Conservation (phyloP, 2,113 vertebrate species). For the Limnothrissa miodon region DNA sequence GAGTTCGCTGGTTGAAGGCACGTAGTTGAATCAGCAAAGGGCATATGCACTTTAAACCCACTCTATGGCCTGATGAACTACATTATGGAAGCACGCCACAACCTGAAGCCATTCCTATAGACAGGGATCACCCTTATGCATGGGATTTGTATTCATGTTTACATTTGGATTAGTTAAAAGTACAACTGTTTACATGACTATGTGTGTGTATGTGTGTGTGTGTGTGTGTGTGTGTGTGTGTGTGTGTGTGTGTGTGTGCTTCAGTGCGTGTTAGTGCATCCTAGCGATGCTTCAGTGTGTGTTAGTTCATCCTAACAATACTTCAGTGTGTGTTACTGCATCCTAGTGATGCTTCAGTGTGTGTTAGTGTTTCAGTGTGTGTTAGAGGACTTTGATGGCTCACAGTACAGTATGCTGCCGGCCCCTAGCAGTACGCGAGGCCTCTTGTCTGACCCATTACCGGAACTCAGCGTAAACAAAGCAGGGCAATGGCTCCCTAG, state of each 20-base stretch:
- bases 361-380: too few species aligned
- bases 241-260: slow-evolving; percentile 19
- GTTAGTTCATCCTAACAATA: too few species aligned
- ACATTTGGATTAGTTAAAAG: neutral
- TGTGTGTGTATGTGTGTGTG: slow-evolving; percentile 33
- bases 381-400: neutral
- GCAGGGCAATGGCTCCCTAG: neutral
- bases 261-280: neutral
- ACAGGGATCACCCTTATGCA: neutral
- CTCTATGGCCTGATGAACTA: neutral
- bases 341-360: neutral
- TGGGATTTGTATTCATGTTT: neutral
- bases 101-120: neutral
- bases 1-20: neutral
- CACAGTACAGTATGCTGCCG: too few species aligned
- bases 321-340: too few species aligned
- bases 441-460: neutral
- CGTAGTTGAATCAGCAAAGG: neutral
- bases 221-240: slow-evolving; percentile 21
- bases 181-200: slow-evolving; percentile 11
- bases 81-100: neutral
- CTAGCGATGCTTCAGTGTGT: neutral
- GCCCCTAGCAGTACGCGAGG: neutral
- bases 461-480: neutral
- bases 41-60: neutral